These are phyloP conservation scores for Malurus melanocephalus DNA, from an alignment of 2,113 vertebrate species.

Conservation along the genomic window DNA sequence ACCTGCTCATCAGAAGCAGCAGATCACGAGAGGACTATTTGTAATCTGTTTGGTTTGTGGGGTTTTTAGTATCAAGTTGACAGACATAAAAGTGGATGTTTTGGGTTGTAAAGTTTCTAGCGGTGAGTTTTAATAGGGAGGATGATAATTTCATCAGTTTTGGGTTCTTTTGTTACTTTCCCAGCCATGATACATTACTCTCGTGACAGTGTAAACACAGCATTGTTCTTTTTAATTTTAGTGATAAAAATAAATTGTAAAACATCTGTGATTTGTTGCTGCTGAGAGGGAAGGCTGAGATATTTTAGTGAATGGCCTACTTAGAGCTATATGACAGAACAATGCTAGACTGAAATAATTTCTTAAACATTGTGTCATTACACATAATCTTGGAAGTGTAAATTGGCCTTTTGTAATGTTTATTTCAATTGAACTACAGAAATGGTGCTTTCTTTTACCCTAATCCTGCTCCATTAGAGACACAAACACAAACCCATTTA, in stretches of 20 bases:
- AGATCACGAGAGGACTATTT: neutral
- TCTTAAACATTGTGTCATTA: constrained; percentile 30
- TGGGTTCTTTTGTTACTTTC: constrained; percentile 27
- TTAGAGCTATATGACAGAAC: constrained; percentile 1
- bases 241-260: constrained; percentile 36
- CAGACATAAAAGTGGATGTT: neutral
- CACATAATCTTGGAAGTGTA: constrained; percentile 20
- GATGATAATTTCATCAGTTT: neutral
- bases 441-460: neutral
- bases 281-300: neutral
- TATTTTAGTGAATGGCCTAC: constrained; percentile 14
- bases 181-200: constrained; percentile 22
- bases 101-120: neutral
- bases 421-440: constrained; percentile 30
- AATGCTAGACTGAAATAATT: constrained; percentile 4
- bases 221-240: constrained; percentile 25
- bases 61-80: neutral
- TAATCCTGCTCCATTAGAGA: neutral
- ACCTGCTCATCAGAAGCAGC: neutral
- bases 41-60: neutral
- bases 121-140: neutral
- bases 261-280: constrained; percentile 18
- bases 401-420: constrained; percentile 47
- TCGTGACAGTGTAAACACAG: constrained; percentile 32
- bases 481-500: constrained; percentile 11